Evolutionary conservation across 2,888 invertebrate species (phyloP).

Genomic region (Ormyrus nitidulus): DNA sequence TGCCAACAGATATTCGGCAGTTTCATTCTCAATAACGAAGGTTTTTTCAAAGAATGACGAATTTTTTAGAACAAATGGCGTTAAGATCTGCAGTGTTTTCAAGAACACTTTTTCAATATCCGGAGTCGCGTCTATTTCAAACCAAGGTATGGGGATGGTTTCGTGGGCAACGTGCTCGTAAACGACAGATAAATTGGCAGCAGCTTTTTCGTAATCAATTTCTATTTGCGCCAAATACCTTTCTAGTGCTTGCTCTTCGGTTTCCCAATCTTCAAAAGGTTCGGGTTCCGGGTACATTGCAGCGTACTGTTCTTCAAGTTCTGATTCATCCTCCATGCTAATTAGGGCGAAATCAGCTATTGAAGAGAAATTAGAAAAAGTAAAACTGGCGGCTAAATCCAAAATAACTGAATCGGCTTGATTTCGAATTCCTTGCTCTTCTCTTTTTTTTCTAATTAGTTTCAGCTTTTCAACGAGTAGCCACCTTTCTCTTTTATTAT

Average conservation of each 20-base stretch:
- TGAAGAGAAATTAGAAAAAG: background rate
- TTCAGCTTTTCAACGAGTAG: conserved; percentile 13
- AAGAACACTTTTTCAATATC: conserved; percentile 66
- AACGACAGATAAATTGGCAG: conserved; percentile 71
- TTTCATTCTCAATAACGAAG: conserved; percentile 76
- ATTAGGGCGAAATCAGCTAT: background rate
- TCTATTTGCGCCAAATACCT: conserved; percentile 76
- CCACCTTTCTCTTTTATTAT: conserved; percentile 53
- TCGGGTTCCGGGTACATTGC: conserved; percentile 71
- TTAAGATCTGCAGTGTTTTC: conserved; percentile 64
- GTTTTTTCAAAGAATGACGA: conserved; percentile 79
- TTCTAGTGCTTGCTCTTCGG: conserved; percentile 62
- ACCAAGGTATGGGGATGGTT: conserved; percentile 73
- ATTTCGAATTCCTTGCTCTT: background rate
- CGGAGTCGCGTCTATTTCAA: conserved; percentile 75
- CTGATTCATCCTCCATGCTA: conserved; percentile 52
- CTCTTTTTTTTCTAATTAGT: conserved; percentile 37
- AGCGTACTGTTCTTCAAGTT: conserved; percentile 71
- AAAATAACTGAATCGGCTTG: too few species aligned
- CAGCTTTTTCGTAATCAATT: conserved; percentile 75
- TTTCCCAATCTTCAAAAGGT: conserved; percentile 29
- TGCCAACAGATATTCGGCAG: conserved; percentile 78
- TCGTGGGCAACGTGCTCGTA: conserved; percentile 1
- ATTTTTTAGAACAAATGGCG: conserved; percentile 75
- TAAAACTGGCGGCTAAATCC: too few species aligned